Conservation (phyloP, 2,113 vertebrate genomes). For the Sula dactylatra region DNA sequence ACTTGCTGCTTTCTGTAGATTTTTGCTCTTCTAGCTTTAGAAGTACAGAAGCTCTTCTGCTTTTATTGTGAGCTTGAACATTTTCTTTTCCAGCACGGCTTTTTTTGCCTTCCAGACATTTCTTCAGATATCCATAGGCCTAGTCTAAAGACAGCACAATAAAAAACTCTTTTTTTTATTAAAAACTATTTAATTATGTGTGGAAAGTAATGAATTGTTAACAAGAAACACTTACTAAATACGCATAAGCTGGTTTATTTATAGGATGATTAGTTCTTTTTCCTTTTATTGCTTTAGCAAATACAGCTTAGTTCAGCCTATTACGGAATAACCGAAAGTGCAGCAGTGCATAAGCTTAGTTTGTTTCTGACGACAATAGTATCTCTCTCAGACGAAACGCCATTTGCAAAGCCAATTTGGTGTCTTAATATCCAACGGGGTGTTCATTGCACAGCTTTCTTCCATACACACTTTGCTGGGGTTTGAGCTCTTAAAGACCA, state of each 20-base stretch:
- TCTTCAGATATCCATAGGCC: background rate
- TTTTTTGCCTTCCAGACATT: background rate
- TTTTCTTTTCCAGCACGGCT: background rate
- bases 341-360: background rate
- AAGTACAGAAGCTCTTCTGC: background rate
- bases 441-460: background rate
- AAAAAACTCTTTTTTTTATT: background rate
- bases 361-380: background rate
- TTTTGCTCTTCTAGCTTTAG: background rate
- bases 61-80: background rate
- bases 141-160: background rate
- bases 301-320: background rate
- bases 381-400: background rate
- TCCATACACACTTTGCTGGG: fast-evolving
- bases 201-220: conserved; percentile 78
- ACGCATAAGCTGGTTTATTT: conserved; percentile 69
- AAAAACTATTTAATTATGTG: conserved; percentile 76
- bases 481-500: background rate
- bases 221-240: conserved; percentile 75
- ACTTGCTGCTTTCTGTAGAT: background rate
- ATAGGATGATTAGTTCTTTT: conserved; percentile 10
- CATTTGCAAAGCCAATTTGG: background rate
- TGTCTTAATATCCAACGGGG: fast-evolving
- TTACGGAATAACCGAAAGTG: background rate
- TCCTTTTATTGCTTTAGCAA: background rate